These are phyloP conservation scores for Orchesella cincta DNA, from an alignment of 1,140 invertebrate species.

Conservation along the genomic window DNA sequence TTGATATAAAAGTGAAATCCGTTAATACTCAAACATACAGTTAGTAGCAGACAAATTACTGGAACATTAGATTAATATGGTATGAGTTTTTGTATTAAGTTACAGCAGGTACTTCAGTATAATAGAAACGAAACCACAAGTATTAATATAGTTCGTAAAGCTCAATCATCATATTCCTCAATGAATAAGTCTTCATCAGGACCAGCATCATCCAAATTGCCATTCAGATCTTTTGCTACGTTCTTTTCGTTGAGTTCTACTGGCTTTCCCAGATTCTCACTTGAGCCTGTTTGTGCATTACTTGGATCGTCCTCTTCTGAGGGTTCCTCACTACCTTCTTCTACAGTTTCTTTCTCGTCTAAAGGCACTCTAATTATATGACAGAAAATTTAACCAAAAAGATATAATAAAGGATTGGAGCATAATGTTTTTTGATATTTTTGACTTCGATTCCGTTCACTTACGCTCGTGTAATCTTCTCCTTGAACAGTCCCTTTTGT, in stretches of 20 bases:
- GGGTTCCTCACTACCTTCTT: not conserved
- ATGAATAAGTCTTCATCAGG: not conserved
- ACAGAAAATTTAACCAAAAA: no score
- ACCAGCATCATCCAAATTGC: not conserved
- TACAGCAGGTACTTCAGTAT: no score
- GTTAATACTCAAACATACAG: no score
- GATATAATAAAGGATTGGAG: not conserved
- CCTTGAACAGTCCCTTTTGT: not conserved
- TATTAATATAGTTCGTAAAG: no score
- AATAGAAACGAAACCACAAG: no score
- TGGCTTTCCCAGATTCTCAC: not conserved
- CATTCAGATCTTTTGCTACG: not conserved
- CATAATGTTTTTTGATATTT: not conserved
- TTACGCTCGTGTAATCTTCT: not conserved
- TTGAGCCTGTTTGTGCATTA: not conserved
- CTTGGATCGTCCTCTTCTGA: not conserved
- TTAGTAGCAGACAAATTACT: no score
- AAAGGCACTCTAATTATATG: not conserved
- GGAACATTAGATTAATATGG: no score
- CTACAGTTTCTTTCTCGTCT: not conserved
- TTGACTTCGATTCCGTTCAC: not conserved
- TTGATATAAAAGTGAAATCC: no score
- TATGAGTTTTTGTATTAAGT: no score
- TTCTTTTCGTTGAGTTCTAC: not conserved
- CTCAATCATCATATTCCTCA: not conserved